Evolutionary conservation across 1,140 invertebrate genomes (phyloP), one percentile per base, ranked within the genome.

Genomic region (Heliothis virescens): DNA sequence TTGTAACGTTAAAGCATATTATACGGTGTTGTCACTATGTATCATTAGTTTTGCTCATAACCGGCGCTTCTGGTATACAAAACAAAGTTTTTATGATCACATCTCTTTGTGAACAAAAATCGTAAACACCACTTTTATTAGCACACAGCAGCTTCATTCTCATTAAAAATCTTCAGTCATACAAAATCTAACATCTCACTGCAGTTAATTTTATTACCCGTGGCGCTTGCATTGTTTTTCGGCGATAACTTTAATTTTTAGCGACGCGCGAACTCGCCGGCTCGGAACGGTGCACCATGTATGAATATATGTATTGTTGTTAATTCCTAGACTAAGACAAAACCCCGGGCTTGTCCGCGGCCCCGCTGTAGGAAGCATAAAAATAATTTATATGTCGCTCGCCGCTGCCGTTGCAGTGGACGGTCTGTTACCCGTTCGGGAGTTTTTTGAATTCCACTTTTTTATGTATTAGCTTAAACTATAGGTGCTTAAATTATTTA

Each of bases 371-470:
- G 85, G 85, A 86, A 85, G 79, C 80, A 85, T 86, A 86, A 86
- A 86, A 85, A 85, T 85, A 83, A 86, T 85, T 86, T 86, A 86
- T 86, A 74, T 81, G 82, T 79, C 72, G 75, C 81, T 60, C 63
- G 82, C 81, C 78, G 53, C 65, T 67, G 73, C 41, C n/a, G 5
- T 34, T 34, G 21, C 16, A 41, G 34, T 41, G 34, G 0, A 11
- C 16, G 62, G 62, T 48, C 4, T 65, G 47, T 16, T 63, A n/a
- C 57, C 60, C 5, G 13, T 53, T 41, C 26, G 52, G 21, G 21
- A 29, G 9, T 13, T 76, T 26, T 34, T 74, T 74, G 47, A 3
- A 21, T 18, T 52, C 18, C 26, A 0, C 3, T 21, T n/a, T 3
- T 59, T 10, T 10, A 11, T 21, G 4, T 26, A 9, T 59, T 5